Conservation (phyloP, 2,113 vertebrate genomes). For the Picathartes gymnocephalus region DNA sequence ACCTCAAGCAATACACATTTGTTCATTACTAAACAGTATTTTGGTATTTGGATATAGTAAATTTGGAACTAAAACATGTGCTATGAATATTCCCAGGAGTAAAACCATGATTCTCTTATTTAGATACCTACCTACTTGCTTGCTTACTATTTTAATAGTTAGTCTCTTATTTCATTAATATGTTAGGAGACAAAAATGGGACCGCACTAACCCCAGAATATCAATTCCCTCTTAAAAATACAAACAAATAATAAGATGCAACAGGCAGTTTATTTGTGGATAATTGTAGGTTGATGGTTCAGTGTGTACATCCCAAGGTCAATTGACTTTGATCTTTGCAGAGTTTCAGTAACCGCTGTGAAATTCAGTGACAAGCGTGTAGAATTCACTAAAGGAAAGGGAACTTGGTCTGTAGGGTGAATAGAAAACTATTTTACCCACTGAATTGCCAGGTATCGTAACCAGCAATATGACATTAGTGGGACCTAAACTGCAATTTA, state of each 20-base stretch:
- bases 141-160: background rate
- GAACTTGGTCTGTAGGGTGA: background rate
- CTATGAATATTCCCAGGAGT: background rate
- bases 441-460: background rate
- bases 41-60: background rate
- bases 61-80: background rate
- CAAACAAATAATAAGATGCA: background rate
- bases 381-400: background rate
- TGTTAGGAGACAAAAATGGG: background rate
- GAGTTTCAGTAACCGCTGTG: background rate
- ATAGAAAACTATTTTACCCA: background rate
- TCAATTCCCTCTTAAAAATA: background rate
- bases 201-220: background rate
- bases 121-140: background rate
- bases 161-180: background rate
- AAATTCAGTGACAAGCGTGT: background rate
- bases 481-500: slow-evolving; percentile 1
- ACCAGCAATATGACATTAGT: background rate
- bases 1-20: background rate
- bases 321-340: background rate
- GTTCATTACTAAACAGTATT: background rate
- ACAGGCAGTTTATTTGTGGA: background rate
- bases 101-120: background rate
- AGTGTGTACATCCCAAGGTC: background rate
- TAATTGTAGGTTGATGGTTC: background rate